Conservation (phyloP, 2,113 vertebrate species). For the Trematocara macrostoma region DNA sequence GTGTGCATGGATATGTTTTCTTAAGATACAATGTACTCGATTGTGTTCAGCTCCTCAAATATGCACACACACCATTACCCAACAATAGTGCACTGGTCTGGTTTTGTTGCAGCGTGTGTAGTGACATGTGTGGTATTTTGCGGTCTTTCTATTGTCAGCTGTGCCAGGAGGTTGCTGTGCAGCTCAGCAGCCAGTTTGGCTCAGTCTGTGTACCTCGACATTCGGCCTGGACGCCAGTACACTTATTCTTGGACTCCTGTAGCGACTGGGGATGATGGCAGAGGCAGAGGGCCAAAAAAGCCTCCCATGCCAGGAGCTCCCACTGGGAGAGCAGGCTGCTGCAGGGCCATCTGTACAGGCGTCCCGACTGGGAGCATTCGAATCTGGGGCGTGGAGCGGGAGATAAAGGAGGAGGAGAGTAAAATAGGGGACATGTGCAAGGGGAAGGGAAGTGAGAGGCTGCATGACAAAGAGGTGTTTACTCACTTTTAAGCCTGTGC, state of each 20-base stretch:
- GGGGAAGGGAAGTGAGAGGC: neutral
- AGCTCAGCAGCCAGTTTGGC: conserved; percentile 38
- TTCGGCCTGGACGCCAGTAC: conserved; percentile 34
- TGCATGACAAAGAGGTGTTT: conserved; percentile 37
- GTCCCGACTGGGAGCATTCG: conserved; percentile 15
- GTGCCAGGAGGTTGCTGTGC: conserved; percentile 19
- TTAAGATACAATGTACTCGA: conserved; percentile 49
- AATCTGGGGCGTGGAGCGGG: conserved; percentile 20
- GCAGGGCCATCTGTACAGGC: conserved; percentile 57
- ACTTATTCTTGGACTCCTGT: conserved; percentile 44
- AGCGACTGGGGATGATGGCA: conserved; percentile 38
- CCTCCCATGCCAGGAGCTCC: conserved; percentile 44
- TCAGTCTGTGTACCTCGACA: conserved; percentile 12
- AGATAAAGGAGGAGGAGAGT: neutral
- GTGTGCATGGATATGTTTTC: conserved; percentile 54
- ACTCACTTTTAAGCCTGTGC: neutral
- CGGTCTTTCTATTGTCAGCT: neutral
- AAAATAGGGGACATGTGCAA: neutral
- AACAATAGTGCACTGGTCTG: neutral
- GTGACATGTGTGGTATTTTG: conserved; percentile 48
- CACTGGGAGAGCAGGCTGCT: conserved; percentile 52
- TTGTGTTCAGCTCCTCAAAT: conserved; percentile 44
- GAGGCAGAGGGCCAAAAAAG: conserved; percentile 32
- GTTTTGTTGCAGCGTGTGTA: neutral
- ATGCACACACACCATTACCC: conserved; percentile 15